phyloP scores from a whole-genome alignment of 1,140 invertebrate species.

The Laupala kohalensis region DNA sequence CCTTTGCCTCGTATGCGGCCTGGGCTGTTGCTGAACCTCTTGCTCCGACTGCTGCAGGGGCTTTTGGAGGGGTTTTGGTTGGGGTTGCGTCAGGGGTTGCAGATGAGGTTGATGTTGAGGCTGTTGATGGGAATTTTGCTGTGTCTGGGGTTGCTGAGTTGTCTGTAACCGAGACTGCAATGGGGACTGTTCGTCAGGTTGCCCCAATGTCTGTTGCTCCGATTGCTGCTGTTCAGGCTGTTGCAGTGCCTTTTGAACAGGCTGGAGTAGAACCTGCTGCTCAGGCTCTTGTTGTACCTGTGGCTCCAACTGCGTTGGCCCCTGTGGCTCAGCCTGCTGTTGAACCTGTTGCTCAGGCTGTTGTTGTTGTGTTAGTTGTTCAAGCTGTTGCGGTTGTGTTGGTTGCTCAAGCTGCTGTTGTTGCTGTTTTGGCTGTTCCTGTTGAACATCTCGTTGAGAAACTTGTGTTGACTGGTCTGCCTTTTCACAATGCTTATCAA shows the following conservation, averaged over 20 bases:
- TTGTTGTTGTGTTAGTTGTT: neutral
- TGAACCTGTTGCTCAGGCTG: neutral
- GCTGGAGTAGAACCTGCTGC: neutral
- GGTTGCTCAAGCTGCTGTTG: neutral
- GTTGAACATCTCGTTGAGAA: neutral
- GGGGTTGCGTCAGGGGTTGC: too few relatives aligned
- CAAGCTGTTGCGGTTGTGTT: neutral
- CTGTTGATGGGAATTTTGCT: neutral
- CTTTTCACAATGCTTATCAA: neutral
- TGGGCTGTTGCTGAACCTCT: too few relatives aligned
- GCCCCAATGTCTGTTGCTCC: neutral
- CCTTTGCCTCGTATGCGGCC: too few relatives aligned
- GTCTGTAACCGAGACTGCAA: too few relatives aligned
- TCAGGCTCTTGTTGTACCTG: neutral
- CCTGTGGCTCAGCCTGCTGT: neutral
- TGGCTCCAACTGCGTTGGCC: neutral
- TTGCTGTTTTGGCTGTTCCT: neutral
- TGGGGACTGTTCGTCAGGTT: too few relatives aligned
- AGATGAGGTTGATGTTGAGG: too few relatives aligned
- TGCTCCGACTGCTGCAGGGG: too few relatives aligned
- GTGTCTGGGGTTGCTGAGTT: neutral
- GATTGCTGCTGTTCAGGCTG: neutral
- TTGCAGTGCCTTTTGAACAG: neutral
- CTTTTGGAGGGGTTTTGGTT: too few relatives aligned
- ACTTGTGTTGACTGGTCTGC: neutral